A percentile compares a stretch with the other conserved stretches of the same genome.
Evolutionary conservation across 2,797 vertebrate genomes (phyloP).

Genomic region (Pyrrhura leucotis): DNA sequence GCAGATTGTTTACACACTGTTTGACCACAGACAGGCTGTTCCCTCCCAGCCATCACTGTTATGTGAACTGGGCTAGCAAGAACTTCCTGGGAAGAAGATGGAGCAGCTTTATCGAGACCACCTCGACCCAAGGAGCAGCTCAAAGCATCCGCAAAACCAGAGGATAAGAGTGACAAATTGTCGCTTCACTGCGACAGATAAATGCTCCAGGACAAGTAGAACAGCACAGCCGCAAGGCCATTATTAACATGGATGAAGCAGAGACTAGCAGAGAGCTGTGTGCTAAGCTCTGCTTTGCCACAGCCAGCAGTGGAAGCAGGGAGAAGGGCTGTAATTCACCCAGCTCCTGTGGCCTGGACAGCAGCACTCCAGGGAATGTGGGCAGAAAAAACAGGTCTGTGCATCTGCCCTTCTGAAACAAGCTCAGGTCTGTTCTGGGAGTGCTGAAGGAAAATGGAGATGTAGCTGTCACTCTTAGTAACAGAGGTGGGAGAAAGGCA

Average conservation of each 20-base stretch:
- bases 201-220: background rate
- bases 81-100: background rate
- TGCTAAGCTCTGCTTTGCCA: background rate
- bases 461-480: background rate
- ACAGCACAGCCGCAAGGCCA: background rate
- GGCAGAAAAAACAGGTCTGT: background rate
- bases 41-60: background rate
- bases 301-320: background rate
- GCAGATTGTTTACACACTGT: background rate
- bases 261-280: background rate
- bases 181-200: background rate
- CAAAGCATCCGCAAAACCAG: background rate
- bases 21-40: background rate
- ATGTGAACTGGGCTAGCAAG: background rate
- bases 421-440: background rate
- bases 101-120: background rate
- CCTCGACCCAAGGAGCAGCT: background rate
- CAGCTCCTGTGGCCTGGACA: background rate
- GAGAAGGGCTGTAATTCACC: background rate
- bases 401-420: background rate
- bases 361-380: background rate
- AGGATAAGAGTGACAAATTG: background rate
- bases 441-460: constrained; percentile 34
- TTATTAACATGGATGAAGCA: background rate
- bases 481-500: background rate